Evolutionary conservation across 2,797 vertebrate genomes (phyloP), one percentile per base, ranked within the genome.

Genomic region (Delichon dasypus): DNA sequence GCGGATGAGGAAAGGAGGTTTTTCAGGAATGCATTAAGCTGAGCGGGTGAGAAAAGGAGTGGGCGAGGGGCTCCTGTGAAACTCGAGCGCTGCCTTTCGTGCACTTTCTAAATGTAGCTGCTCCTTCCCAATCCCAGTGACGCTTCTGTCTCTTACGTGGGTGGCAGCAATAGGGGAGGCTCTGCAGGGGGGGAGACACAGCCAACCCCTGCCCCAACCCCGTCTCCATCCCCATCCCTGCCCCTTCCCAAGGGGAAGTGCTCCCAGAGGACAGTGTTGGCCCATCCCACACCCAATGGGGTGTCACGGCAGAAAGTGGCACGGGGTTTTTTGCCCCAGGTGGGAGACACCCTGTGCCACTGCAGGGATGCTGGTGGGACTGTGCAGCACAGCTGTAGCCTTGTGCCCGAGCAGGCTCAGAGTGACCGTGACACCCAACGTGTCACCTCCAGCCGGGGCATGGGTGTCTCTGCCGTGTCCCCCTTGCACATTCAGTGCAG

Each of bases 31-130:
- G 54, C 87, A n/a, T 64, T 71, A 53, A 80, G 58, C 82, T 36
- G 86, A 86, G 86, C 30, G n/a, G 90, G 94, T 93, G 94, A 91
- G 95, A 91, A 95, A 77, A 94, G 5, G 85, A 82, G 95, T 85
- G 85, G 90, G 90, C 48, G 86, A 74, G 84, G 80, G 87, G 85
- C 87, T 89, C 80, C 55, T 94, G 90, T 88, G 94, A 91, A 93
- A 54, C 23, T 82, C 78, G 7, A 88, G 54, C 4, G 4, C 61
- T 67, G 66, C 90, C 80, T 71, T 73, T 40, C 48, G 1, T 48
- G 74, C 90, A 57, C 80, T 80, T 88, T 88, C 93, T 94, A 95
- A 86, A 92, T 88, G 85, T 13, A 16, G 89, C 89, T 91, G 68
- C 76, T 95, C 85, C 85, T 64, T 84, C 82, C 55, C 79, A 3